These are phyloP conservation scores for Corythucha ciliata DNA, from an alignment of 2,888 invertebrate genomes.

Conservation along the genomic window DNA sequence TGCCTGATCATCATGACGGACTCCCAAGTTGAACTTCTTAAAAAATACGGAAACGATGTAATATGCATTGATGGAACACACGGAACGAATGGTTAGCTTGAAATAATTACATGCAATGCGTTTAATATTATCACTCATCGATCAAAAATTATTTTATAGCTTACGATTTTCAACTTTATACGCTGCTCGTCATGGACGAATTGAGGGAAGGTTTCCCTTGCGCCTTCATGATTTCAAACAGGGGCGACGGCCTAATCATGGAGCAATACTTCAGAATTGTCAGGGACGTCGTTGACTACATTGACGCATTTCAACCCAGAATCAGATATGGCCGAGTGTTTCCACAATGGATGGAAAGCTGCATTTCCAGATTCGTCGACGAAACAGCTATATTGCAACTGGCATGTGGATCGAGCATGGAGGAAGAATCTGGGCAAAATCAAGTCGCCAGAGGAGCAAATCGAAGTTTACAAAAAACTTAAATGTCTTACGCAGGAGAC, in stretches of 20 bases:
- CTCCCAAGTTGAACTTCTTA: constrained; percentile 30
- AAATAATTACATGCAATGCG: too few species aligned
- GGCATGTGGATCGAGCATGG: constrained; percentile 35
- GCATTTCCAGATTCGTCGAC: too few species aligned
- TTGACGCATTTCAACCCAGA: constrained; percentile 23
- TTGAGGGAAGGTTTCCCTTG: constrained; percentile 32
- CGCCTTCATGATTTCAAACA: constrained; percentile 31
- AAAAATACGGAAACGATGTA: constrained; percentile 31
- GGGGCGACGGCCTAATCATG: not conserved
- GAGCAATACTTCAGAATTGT: not conserved
- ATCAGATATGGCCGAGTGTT: constrained; percentile 33
- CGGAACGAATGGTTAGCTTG: constrained; percentile 30
- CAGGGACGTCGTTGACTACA: too few species aligned
- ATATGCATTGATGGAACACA: constrained; percentile 35
- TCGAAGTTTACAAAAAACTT: too few species aligned
- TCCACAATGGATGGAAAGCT: constrained; percentile 34
- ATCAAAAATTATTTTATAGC: too few species aligned
- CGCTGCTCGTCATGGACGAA: constrained; percentile 34
- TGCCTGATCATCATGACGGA: constrained; percentile 34
- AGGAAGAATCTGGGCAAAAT: constrained; percentile 30
- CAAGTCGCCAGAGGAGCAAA: too few species aligned
- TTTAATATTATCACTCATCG: too few species aligned
- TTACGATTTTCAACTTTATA: constrained; percentile 32
- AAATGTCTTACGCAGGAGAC: too few species aligned
- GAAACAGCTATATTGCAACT: constrained; percentile 35